Percentiles rank a stretch among this genome's conserved stretches.
These are phyloP conservation scores for Melanotaenia boesemani DNA, from an alignment of 2,797 vertebrate species.

Conservation along the genomic window DNA sequence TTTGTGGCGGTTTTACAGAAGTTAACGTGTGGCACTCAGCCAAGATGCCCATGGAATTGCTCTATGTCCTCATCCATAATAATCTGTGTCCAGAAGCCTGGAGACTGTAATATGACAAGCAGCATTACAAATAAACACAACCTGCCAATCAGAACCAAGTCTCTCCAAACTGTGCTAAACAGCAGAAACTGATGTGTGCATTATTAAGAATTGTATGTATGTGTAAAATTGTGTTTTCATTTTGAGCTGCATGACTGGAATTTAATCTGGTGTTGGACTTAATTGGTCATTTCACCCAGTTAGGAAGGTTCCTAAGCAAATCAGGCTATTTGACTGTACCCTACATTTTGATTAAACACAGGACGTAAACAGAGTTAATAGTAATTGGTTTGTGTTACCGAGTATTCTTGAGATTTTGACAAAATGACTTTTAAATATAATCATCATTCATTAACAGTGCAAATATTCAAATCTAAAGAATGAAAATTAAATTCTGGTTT, in stretches of 20 bases:
- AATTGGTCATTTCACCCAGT: no score
- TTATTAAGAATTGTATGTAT: neutral
- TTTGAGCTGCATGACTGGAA: neutral
- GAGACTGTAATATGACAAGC: slow-evolving; percentile 50
- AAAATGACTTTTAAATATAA: no score
- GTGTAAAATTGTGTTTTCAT: neutral
- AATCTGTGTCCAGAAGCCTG: slow-evolving; percentile 54
- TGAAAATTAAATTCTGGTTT: no score
- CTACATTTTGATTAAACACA: no score
- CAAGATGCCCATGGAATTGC: slow-evolving; percentile 62
- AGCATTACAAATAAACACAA: slow-evolving; percentile 62
- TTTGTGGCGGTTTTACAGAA: slow-evolving; percentile 35
- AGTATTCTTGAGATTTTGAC: no score
- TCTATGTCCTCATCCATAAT: slow-evolving; percentile 60
- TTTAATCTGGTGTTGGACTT: no score
- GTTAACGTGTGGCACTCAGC: slow-evolving; percentile 56
- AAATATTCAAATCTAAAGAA: no score
- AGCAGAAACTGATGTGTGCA: slow-evolving; percentile 20
- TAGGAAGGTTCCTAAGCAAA: no score
- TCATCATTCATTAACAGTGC: no score
- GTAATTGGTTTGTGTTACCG: no score
- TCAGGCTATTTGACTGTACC: no score
- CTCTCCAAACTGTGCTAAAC: slow-evolving; percentile 37
- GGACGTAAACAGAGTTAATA: no score
- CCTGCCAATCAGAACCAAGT: slow-evolving; percentile 73